Evolutionary conservation across 2,113 vertebrate genomes (phyloP).

Genomic region (Regulus satrapa): DNA sequence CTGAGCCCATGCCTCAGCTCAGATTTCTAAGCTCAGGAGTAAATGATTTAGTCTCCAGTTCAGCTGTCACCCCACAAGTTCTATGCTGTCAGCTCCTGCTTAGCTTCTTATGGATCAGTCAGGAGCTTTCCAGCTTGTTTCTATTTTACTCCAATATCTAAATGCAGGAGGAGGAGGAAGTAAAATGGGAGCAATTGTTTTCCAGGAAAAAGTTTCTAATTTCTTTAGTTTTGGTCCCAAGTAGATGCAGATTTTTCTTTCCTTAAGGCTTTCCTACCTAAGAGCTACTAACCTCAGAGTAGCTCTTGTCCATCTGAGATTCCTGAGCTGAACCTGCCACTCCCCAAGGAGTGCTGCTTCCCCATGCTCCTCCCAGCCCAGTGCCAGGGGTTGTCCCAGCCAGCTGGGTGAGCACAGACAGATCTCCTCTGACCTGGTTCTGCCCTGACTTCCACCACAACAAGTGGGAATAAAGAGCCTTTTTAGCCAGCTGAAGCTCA

Average conservation of each 20-base stretch:
- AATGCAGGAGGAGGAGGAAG: accelerated
- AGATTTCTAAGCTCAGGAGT: neutral
- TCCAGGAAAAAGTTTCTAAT: neutral
- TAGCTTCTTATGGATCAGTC: neutral
- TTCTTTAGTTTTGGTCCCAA: neutral
- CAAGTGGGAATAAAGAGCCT: neutral
- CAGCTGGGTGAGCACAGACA: neutral
- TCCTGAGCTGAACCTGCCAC: neutral
- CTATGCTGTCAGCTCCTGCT: neutral
- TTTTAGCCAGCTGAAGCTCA: neutral
- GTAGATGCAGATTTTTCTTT: neutral
- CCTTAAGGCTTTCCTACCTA: neutral
- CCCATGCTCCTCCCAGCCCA: accelerated
- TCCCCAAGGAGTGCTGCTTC: neutral
- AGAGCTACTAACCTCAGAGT: neutral
- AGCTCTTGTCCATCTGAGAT: neutral
- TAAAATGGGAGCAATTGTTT: neutral
- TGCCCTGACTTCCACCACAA: neutral
- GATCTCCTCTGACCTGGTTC: neutral
- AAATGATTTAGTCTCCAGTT: neutral
- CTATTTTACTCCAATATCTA: neutral
- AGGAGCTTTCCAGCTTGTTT: neutral
- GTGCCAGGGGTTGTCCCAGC: neutral
- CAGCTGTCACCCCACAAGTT: neutral
- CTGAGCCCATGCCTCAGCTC: neutral